These are phyloP conservation scores for Spondyliosoma cantharus DNA, from an alignment of 2,797 vertebrate species.

Conservation along the genomic window DNA sequence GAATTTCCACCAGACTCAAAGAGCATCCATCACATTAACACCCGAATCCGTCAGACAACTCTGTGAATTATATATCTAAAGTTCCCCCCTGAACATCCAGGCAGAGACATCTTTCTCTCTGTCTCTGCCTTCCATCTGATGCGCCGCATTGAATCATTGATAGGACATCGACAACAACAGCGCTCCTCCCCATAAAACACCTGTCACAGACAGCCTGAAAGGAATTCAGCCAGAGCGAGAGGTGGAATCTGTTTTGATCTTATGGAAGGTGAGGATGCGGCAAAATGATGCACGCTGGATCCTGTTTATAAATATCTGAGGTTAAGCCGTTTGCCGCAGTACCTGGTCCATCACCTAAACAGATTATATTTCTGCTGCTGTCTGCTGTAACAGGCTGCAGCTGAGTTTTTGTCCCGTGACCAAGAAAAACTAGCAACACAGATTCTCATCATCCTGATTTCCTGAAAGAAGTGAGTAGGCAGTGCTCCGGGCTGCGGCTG, in stretches of 20 bases:
- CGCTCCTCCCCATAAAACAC: slow-evolving; percentile 79
- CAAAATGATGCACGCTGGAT: slow-evolving; percentile 42
- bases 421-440: not conserved
- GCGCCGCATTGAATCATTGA: slow-evolving; percentile 85
- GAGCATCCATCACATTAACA: slow-evolving; percentile 74
- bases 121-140: slow-evolving; percentile 77
- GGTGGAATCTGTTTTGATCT: slow-evolving; percentile 59
- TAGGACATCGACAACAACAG: slow-evolving; percentile 83
- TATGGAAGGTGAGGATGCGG: slow-evolving; percentile 33
- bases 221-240: slow-evolving; percentile 56
- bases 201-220: slow-evolving; percentile 75
- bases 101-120: slow-evolving; percentile 76
- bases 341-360: slow-evolving; percentile 1
- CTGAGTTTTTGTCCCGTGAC: not conserved
- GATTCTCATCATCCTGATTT: not conserved
- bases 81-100: slow-evolving; percentile 67
- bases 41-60: slow-evolving; percentile 75
- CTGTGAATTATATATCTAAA: slow-evolving; percentile 84
- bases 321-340: slow-evolving; percentile 4
- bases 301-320: slow-evolving; percentile 21
- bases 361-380: not conserved
- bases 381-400: slow-evolving; percentile 3
- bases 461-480: slow-evolving; percentile 4
- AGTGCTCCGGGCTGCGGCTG: too few relatives aligned
- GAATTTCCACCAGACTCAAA: slow-evolving; percentile 59